A percentile compares a stretch with the other conserved stretches of the same genome.
These are phyloP conservation scores for Leptonema lineaticorne DNA, from an alignment of 1,140 invertebrate species.

Conservation along the genomic window DNA sequence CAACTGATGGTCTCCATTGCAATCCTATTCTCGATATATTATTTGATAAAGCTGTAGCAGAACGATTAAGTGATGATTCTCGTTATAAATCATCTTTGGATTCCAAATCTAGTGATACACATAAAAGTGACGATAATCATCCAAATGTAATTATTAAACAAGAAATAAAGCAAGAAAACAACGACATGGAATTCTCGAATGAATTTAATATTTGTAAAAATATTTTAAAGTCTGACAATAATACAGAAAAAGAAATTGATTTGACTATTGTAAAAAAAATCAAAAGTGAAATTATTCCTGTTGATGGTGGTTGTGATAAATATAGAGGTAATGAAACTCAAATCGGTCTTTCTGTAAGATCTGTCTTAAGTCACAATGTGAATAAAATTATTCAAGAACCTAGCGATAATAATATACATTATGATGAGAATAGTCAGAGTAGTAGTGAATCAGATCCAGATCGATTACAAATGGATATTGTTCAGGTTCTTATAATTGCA, in stretches of 20 bases:
- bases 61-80: constrained; percentile 54
- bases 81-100: constrained; percentile 47
- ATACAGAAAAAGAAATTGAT: constrained; percentile 55
- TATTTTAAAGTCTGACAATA: constrained; percentile 44
- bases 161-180: constrained; percentile 46
- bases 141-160: constrained; percentile 38
- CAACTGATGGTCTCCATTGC: constrained; percentile 54
- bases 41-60: constrained; percentile 55
- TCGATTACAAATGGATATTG: constrained; percentile 56
- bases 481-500: constrained; percentile 45
- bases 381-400: constrained; percentile 30
- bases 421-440: constrained; percentile 55
- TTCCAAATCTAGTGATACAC: constrained; percentile 47
- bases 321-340: constrained; percentile 24
- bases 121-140: constrained; percentile 18
- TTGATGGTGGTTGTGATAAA: constrained; percentile 33
- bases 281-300: constrained; percentile 28
- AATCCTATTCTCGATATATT: constrained; percentile 57
- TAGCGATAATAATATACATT: constrained; percentile 44
- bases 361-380: constrained; percentile 25
- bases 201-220: constrained; percentile 34
- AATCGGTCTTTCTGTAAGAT: constrained; percentile 23
- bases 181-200: constrained; percentile 43
- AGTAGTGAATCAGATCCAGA: constrained; percentile 56
- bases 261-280: constrained; percentile 45